Evolutionary conservation across 2,113 vertebrate genomes (phyloP), one percentile per base, ranked within the genome.

Genomic region (Dinomys branickii): DNA sequence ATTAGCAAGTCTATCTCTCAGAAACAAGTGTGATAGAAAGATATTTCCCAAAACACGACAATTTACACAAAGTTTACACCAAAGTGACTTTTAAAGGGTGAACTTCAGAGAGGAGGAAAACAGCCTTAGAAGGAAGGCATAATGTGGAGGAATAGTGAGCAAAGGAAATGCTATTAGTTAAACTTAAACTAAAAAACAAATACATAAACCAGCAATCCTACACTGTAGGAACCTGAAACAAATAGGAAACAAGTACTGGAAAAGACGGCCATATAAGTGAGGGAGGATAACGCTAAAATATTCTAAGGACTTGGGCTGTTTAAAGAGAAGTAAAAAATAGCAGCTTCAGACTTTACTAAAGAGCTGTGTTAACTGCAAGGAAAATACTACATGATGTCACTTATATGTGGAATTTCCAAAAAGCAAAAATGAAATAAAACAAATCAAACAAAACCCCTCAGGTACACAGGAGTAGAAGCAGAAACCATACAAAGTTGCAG

Each of bases 301-400:
- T 22, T 73, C 47, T 54, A 63, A 56, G 65, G 83, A 81, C 52
- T 52, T 59, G 9, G 22, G 35, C 35, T 81, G 50, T 83, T 93
- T 85, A 41, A 33, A 81, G 22, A 54, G 52, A 89, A 61, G 11
- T 52, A 90, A 80, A 80, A 90, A 90, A 90, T 61, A 93, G 44
- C n/a, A 84, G 65, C 35, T 6, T 88, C 44, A 38, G 13, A 85
- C 47, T 88, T 59, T 59, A 54, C 73, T 85, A 93, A 81, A 93
- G 59, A 94, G 90, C 65, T 44, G 19, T 35, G 35, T 59, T 85
- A 84, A 93, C 56, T 38, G 58, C 83, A 92, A 33, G 69, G 65
- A 91, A 95, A 88, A 77, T 88, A 88, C 7, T 65, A 30, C 50
- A 47, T 75, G 67, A 83, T 84, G 47, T 88, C 90, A 88, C 3